Percentiles rank a stretch among this genome's conserved stretches.
These are phyloP conservation scores for Hylaea fasciaria DNA, from an alignment of 2,888 invertebrate genomes.

Conservation along the genomic window DNA sequence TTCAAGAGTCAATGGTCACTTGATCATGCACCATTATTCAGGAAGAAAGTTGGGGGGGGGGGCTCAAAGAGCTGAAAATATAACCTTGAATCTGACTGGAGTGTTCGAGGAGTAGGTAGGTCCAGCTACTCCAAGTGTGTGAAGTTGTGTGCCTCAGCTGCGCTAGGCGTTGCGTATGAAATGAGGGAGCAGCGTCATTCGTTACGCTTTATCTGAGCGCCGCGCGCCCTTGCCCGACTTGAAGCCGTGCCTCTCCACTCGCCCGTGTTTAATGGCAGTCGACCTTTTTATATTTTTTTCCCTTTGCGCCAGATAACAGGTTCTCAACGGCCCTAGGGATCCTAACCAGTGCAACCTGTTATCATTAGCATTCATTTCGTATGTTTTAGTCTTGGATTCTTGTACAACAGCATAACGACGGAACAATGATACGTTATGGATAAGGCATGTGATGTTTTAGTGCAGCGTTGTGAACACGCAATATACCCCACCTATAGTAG, in stretches of 20 bases:
- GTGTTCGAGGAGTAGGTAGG: constrained; percentile 3
- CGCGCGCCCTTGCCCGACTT: constrained; percentile 68
- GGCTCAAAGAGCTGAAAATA: too few species aligned
- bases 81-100: too few species aligned
- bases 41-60: too few species aligned
- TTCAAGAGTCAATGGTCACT: too few species aligned
- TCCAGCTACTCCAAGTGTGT: constrained; percentile 43
- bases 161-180: constrained; percentile 39
- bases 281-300: constrained; percentile 54
- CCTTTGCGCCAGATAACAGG: constrained; percentile 27
- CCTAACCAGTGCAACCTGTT: constrained; percentile 24
- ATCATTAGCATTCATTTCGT: constrained; percentile 10
- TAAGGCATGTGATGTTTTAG: background rate
- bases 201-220: constrained; percentile 48
- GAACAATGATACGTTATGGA: background rate
- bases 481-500: too few species aligned
- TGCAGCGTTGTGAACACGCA: background rate
- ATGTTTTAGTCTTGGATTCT: constrained; percentile 7
- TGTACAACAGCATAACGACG: background rate
- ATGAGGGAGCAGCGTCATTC: constrained; percentile 39
- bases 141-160: too few species aligned
- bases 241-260: constrained; percentile 69
- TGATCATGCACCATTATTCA: too few species aligned
- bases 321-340: constrained; percentile 14
- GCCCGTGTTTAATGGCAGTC: constrained; percentile 67